These are phyloP conservation scores for Peromyscus polionotus DNA, from an alignment of 2,113 vertebrate species.

Conservation along the genomic window DNA sequence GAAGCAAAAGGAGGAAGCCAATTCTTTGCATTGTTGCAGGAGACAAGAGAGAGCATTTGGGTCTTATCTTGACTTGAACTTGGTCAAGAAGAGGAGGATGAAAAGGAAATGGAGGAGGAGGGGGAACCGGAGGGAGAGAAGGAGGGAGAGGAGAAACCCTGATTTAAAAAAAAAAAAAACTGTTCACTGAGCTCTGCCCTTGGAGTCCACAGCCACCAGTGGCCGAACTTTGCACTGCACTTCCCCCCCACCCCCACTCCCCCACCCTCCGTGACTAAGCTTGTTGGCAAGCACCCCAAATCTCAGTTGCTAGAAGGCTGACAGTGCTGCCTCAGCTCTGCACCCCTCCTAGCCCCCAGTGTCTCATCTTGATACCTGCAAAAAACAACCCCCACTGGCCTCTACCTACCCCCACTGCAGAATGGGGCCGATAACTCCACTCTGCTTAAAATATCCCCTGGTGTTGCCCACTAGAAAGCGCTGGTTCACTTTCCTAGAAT, in stretches of 20 bases:
- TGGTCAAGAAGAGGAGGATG: background rate
- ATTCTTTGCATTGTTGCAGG: background rate
- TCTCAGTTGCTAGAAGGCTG: background rate
- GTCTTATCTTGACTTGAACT: conserved; percentile 34
- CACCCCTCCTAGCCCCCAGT: background rate
- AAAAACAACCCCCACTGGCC: background rate
- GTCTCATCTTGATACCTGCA: background rate
- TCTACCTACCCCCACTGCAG: background rate
- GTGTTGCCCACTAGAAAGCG: background rate
- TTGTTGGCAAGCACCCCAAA: background rate
- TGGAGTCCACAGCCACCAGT: background rate
- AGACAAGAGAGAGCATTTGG: background rate
- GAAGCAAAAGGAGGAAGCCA: background rate
- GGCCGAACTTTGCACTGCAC: background rate
- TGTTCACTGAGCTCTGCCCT: conserved; percentile 7
- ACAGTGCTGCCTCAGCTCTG: background rate
- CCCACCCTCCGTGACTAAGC: background rate
- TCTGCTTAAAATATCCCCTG: background rate
- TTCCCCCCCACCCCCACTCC: background rate
- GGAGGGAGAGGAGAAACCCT: background rate
- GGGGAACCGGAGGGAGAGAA: accelerated
- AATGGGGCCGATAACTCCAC: too few relatives aligned
- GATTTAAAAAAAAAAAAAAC: background rate
- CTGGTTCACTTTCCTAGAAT: background rate
- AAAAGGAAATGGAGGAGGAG: too few relatives aligned